Evolutionary conservation across 1,140 invertebrate genomes (phyloP).

Genomic region (Calephelis nemesis): DNA sequence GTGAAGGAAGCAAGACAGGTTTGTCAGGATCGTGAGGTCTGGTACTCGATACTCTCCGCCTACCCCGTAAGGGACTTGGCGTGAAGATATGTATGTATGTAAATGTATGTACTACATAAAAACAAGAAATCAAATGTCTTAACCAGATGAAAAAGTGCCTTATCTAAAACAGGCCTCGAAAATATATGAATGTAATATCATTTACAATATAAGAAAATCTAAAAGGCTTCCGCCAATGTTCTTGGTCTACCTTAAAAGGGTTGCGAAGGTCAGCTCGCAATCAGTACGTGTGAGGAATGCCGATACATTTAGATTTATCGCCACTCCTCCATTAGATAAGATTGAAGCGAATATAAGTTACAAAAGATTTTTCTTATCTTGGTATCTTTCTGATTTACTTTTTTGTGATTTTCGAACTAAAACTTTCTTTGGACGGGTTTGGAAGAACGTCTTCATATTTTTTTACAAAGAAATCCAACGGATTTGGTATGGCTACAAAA

Average conservation of each 20-base stretch:
- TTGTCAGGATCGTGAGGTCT: too few relatives aligned
- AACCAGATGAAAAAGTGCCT: background rate
- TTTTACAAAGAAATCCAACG: background rate
- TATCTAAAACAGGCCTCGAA: background rate
- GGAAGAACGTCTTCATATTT: background rate
- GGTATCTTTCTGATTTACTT: background rate
- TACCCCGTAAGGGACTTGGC: too few relatives aligned
- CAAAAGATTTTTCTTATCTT: background rate
- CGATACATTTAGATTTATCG: conserved; percentile 14
- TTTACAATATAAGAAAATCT: conserved; percentile 10
- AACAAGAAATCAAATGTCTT: too few relatives aligned
- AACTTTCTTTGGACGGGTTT: background rate
- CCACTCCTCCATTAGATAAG: conserved; percentile 10
- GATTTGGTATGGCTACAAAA: too few relatives aligned
- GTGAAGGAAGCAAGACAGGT: too few relatives aligned
- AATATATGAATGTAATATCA: conserved; percentile 10
- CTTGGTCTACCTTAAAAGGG: conserved; percentile 14
- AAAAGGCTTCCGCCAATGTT: conserved; percentile 3
- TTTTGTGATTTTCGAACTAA: background rate
- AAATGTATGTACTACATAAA: too few relatives aligned
- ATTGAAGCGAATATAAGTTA: background rate
- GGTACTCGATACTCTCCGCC: too few relatives aligned
- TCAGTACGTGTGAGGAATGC: conserved; percentile 15
- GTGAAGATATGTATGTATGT: too few relatives aligned
- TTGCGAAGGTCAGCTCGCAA: conserved; percentile 12